Conservation (phyloP, 2,888 invertebrate genomes). For the Coecobrya sp. region DNA sequence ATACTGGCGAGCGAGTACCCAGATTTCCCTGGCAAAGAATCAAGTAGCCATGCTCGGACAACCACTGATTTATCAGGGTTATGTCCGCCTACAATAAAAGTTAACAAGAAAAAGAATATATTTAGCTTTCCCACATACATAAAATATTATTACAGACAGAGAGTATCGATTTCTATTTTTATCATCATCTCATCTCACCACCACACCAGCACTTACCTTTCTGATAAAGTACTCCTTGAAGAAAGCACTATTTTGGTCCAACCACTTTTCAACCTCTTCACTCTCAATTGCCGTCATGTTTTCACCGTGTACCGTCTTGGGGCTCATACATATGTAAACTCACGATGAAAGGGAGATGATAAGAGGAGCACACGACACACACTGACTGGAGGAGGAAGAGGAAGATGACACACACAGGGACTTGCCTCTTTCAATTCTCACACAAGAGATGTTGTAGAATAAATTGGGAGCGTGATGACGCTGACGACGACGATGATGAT, state of each 20-base stretch:
- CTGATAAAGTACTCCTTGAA: conserved; percentile 88
- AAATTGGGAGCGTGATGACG: background rate
- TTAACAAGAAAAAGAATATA: background rate
- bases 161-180: background rate
- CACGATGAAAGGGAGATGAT: background rate
- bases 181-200: background rate
- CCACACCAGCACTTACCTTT: conserved; percentile 87
- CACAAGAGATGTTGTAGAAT: background rate
- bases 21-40: conserved; percentile 87
- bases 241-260: conserved; percentile 88
- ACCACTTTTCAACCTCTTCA: conserved; percentile 88
- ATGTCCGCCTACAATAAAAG: conserved; percentile 87
- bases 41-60: conserved; percentile 88
- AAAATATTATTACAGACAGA: background rate
- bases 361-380: background rate
- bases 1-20: conserved; percentile 84
- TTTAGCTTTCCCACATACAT: background rate
- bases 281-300: conserved; percentile 85
- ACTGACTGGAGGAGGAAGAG: background rate
- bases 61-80: conserved; percentile 88
- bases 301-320: conserved; percentile 64
- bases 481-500: background rate
- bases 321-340: conserved; percentile 79
- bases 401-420: background rate
- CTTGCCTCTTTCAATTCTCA: background rate